Evolutionary conservation across 2,888 invertebrate species (phyloP).

Genomic region (Cacoxenus indagator): DNA sequence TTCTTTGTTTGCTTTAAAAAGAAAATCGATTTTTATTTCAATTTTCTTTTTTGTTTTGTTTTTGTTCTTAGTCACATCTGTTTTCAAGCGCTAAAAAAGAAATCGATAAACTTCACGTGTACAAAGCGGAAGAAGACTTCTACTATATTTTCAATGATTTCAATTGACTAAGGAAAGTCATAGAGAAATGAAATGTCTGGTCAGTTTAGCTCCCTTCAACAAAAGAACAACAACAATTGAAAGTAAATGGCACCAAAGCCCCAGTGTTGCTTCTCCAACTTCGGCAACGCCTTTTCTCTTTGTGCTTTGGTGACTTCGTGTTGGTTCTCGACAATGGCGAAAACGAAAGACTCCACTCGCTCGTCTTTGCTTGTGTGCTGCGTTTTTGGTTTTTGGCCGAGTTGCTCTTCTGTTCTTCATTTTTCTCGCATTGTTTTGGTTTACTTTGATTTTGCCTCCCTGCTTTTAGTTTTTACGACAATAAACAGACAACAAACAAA

Average conservation of each 20-base stretch:
- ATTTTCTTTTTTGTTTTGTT: not conserved
- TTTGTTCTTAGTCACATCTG: not conserved
- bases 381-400: too few relatives aligned
- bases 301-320: not conserved
- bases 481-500: not conserved
- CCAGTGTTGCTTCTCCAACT: not conserved
- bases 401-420: not conserved
- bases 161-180: not conserved
- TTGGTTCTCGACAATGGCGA: too few relatives aligned
- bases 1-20: not conserved
- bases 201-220: not conserved
- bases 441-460: not conserved
- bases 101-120: not conserved
- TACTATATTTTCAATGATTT: too few relatives aligned
- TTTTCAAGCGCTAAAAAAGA: too few relatives aligned
- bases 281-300: conserved; percentile 17
- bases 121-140: not conserved
- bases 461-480: not conserved
- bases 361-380: too few relatives aligned
- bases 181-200: not conserved
- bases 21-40: conserved; percentile 7
- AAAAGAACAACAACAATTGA: not conserved
- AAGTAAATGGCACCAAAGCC: not conserved
- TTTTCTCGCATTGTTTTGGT: not conserved
- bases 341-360: too few relatives aligned